Percentiles rank a stretch among this genome's conserved stretches.
phyloP scores from a whole-genome alignment of 1,140 invertebrate genomes.

The Paracyclopina nana region DNA sequence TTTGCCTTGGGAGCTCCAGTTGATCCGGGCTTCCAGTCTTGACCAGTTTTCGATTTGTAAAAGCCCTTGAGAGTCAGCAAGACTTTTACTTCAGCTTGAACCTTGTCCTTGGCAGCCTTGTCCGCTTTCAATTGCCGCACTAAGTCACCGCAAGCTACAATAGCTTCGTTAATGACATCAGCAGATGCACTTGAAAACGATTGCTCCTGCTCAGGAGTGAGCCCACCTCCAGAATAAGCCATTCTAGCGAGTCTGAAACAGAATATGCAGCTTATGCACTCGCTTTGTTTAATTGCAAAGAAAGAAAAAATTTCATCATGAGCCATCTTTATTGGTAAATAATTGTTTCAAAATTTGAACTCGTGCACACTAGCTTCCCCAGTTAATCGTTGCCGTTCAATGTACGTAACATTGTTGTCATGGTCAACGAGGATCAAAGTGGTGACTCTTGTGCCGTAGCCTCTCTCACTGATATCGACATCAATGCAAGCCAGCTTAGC shows the following conservation, averaged over 20 bases:
- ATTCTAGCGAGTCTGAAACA: too few species aligned
- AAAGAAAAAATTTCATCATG: too few species aligned
- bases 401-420: neutral
- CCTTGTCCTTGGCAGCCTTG: conserved; percentile 37
- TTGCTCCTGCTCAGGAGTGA: too few species aligned
- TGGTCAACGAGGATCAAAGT: neutral
- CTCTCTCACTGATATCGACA: neutral
- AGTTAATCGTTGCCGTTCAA: too few species aligned
- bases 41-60: conserved; percentile 51
- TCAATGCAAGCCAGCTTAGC: neutral
- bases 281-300: too few species aligned
- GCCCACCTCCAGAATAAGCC: too few species aligned
- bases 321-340: too few species aligned
- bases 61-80: conserved; percentile 51
- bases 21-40: conserved; percentile 27
- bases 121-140: conserved; percentile 42
- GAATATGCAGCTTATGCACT: too few species aligned
- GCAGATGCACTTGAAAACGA: too few species aligned
- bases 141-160: conserved; percentile 46
- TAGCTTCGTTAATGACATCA: neutral
- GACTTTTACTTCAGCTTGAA: conserved; percentile 47
- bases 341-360: too few species aligned
- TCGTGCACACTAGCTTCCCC: too few species aligned
- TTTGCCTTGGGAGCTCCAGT: conserved; percentile 14
- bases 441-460: neutral